phyloP scores from a whole-genome alignment of 2,797 vertebrate species.

The Toxotes lorentzi region DNA sequence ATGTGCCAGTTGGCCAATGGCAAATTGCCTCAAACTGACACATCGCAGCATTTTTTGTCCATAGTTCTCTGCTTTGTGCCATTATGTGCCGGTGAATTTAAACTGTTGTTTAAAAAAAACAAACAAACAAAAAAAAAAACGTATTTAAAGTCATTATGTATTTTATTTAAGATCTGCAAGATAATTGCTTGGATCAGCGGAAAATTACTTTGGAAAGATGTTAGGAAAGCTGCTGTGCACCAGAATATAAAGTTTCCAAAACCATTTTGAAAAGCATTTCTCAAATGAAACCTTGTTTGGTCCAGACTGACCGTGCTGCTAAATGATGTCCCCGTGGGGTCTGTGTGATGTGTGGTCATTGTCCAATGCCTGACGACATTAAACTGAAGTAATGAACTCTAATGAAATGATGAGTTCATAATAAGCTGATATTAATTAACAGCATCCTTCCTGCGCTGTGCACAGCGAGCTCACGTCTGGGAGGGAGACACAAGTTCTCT shows the following conservation, averaged over 20 bases:
- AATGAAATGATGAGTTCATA: slow-evolving; percentile 57
- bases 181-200: slow-evolving; percentile 5
- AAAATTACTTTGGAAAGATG: slow-evolving; percentile 7
- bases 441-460: slow-evolving; percentile 49
- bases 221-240: background rate
- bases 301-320: background rate
- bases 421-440: slow-evolving; percentile 54
- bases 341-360: slow-evolving; percentile 11
- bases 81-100: background rate
- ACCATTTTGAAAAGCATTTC: slow-evolving; percentile 20
- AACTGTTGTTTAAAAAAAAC: background rate
- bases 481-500: slow-evolving; percentile 39
- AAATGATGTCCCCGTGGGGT: slow-evolving; percentile 8
- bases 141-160: background rate
- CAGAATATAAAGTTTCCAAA: slow-evolving; percentile 18
- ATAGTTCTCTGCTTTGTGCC: background rate
- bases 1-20: slow-evolving; percentile 28
- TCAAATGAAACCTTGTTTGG: slow-evolving; percentile 5
- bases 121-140: too few relatives aligned
- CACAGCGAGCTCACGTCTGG: slow-evolving; percentile 25
- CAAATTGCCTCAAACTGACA: slow-evolving; percentile 26
- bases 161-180: background rate
- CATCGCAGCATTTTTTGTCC: background rate
- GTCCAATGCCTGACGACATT: slow-evolving; percentile 2
- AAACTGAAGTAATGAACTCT: slow-evolving; percentile 37